Conservation (phyloP, 2,888 invertebrate genomes). For the Slavum lentiscoides region DNA sequence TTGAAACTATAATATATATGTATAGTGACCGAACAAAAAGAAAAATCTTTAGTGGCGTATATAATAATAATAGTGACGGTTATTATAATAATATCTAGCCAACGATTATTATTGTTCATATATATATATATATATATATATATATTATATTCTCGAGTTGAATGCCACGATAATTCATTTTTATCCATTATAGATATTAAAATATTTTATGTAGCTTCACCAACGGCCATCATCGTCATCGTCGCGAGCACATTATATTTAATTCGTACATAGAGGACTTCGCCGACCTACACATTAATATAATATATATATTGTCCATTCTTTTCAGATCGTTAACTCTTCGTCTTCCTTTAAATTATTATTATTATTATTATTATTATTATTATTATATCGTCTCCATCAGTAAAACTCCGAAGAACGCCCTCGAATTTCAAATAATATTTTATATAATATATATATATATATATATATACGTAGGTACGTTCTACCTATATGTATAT, state of each 20-base stretch:
- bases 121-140: neutral
- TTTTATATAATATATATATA: neutral
- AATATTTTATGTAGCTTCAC: neutral
- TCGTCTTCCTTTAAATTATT: slow-evolving; percentile 1
- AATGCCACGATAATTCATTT: slow-evolving; percentile 24
- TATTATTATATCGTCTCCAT: slow-evolving; percentile 32
- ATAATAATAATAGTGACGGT: too few species aligned
- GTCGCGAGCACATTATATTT: neutral
- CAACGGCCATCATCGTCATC: too few species aligned
- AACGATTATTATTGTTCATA: too few species aligned
- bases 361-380: neutral
- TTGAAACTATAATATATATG: too few species aligned
- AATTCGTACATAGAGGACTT: neutral
- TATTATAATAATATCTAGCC: too few species aligned
- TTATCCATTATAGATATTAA: slow-evolving; percentile 21
- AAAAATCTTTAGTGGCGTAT: neutral
- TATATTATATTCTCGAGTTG: neutral
- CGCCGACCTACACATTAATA: neutral
- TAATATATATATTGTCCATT: slow-evolving; percentile 1
- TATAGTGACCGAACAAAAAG: neutral
- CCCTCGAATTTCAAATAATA: slow-evolving; percentile 4
- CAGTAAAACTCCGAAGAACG: too few species aligned
- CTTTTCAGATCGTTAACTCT: slow-evolving; percentile 24
- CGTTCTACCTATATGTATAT: too few species aligned
- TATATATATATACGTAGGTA: neutral